A percentile compares a stretch with the other conserved stretches of the same genome.
phyloP scores from a whole-genome alignment of 2,888 invertebrate genomes.

The Eupeodes latifasciatus region DNA sequence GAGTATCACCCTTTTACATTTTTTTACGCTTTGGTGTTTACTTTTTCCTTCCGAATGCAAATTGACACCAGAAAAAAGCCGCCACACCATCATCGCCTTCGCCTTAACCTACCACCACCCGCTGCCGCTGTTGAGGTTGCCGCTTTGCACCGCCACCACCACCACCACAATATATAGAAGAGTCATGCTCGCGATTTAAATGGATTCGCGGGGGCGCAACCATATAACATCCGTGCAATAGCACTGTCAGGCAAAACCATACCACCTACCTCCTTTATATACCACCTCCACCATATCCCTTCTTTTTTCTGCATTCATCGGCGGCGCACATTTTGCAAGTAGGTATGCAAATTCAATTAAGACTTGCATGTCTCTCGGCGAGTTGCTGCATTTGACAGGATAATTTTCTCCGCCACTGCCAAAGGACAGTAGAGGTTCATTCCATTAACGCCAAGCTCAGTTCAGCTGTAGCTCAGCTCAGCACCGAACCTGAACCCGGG shows the following conservation, averaged over 20 bases:
- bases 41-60: slow-evolving; percentile 61
- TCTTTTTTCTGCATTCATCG: background rate
- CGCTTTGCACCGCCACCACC: too few relatives aligned
- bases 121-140: background rate
- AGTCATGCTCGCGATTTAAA: slow-evolving; percentile 64
- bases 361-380: slow-evolving; percentile 74
- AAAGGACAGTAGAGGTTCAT: slow-evolving; percentile 74
- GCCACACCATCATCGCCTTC: slow-evolving; percentile 25
- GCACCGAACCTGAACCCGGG: background rate
- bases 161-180: background rate
- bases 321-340: slow-evolving; percentile 44
- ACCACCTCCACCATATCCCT: too few relatives aligned
- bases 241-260: slow-evolving; percentile 13
- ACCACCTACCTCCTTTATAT: background rate
- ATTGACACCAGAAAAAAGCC: slow-evolving; percentile 68
- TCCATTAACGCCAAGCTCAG: slow-evolving; percentile 69
- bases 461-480: background rate
- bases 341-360: slow-evolving; percentile 77
- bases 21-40: slow-evolving; percentile 18
- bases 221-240: slow-evolving; percentile 44
- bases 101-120: slow-evolving; percentile 14
- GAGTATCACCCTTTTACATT: slow-evolving; percentile 34
- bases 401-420: slow-evolving; percentile 74
- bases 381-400: slow-evolving; percentile 76
- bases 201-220: slow-evolving; percentile 71